Conservation (phyloP, 35 echinoderm and acorn worm species). For the Acanthaster planci region DNA sequence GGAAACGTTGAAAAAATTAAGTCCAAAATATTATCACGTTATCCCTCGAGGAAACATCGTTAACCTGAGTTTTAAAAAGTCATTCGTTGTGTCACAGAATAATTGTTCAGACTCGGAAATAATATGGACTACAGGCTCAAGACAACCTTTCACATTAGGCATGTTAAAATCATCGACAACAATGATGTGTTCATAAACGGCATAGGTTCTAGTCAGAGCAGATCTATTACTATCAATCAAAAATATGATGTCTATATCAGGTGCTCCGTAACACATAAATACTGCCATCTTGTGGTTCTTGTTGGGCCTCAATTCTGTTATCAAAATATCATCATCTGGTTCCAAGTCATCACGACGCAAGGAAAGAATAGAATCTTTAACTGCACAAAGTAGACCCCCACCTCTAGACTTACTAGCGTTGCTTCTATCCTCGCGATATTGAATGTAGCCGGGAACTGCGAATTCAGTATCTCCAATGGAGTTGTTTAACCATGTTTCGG, state of each 20-base stretch:
- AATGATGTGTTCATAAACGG: neutral
- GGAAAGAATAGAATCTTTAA: neutral
- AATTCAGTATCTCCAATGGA: neutral
- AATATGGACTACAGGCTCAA: neutral
- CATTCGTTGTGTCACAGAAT: neutral
- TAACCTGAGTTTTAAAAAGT: neutral
- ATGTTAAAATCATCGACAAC: neutral
- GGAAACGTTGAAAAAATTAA: neutral
- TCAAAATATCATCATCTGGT: neutral
- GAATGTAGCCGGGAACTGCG: neutral
- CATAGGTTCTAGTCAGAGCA: neutral
- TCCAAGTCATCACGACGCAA: too few species aligned
- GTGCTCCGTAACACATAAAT: neutral
- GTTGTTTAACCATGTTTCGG: neutral
- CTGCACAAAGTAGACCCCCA: conserved; percentile 13
- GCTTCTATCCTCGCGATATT: neutral
- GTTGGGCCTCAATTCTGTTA: neutral
- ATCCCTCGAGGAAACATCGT: neutral
- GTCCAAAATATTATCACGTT: neutral
- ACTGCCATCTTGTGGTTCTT: neutral
- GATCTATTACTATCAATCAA: neutral
- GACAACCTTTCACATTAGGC: neutral
- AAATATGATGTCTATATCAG: neutral
- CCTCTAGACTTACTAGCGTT: neutral
- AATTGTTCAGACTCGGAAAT: neutral